Base-by-base conservation (phyloP, 2,113 vertebrate genomes). In the Anoura caudifer region DNA sequence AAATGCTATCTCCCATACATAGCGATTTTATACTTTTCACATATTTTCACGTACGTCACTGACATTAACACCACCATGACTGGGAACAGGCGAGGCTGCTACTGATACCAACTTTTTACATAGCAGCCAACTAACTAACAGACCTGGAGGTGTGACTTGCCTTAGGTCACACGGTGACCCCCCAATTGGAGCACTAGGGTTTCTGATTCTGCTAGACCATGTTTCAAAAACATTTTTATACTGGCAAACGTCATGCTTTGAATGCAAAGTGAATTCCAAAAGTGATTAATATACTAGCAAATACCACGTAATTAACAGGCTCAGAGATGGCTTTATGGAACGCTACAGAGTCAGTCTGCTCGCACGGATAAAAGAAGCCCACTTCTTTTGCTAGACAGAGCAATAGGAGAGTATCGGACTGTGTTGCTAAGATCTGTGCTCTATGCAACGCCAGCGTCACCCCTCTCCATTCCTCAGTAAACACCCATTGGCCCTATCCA, bases 201-300 rank as follows among this genome's bases (percentile, higher is more conserved):
- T n/a, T 92, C 16, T 43, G 70, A 76, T 79, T 87, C 85, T 67
- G 54, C 61, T 16, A 26, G 11, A 28, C 20, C 56, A 65, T 31
- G 47, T 26, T 88, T 82, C 83, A 91, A 81, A 69, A 28, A 80
- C 26, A 59, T 92, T 91, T 83, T 72, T 75, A 52, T 33, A 79
- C 63, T 79, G 11, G 31, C 94, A 89, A 88, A 75, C 15, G 52
- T 92, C 22, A 50, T 24, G 26, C 9, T 90, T 95, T 76, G 14
- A 76, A 83, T 9, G 45, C 31, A 90, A 33, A 95, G 17, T 38
- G 12, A 73, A 73, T 67, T 77, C 69, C 84, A 43, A 70, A 93
- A 69, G 54, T 70, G 56, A 94, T 67, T 45, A 83, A 79, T 19
- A 41, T 5, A 56, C 26, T 47, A 47, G n/a, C 56, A 63, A 85